Evolutionary conservation across 2,797 vertebrate species (phyloP).

Genomic region (Mustela erminea): DNA sequence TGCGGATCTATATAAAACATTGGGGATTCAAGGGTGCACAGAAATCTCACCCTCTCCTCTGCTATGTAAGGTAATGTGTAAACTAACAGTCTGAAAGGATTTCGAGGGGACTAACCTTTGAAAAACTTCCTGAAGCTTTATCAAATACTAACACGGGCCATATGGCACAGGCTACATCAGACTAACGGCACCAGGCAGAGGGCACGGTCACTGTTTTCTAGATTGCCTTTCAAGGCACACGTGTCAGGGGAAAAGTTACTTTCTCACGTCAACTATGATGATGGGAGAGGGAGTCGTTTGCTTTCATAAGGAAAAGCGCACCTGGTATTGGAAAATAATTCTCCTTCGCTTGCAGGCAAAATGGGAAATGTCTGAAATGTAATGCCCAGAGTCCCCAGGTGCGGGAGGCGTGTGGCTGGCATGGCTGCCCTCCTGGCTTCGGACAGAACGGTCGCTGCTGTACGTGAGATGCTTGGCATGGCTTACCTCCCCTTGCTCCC

Average conservation of each 20-base stretch:
- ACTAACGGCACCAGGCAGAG: not conserved
- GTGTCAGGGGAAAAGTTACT: not conserved
- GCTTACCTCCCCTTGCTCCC: not conserved
- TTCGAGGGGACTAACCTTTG: slow-evolving; percentile 50
- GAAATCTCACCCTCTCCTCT: slow-evolving; percentile 36
- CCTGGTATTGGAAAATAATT: not conserved
- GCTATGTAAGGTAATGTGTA: slow-evolving; percentile 71
- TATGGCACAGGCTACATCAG: no score
- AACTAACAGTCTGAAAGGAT: slow-evolving; percentile 43
- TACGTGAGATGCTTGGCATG: not conserved
- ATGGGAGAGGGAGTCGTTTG: not conserved
- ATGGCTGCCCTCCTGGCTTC: not conserved
- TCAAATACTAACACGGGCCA: not conserved
- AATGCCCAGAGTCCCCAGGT: not conserved
- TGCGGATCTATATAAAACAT: slow-evolving; percentile 75
- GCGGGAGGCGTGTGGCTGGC: not conserved
- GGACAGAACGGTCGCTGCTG: not conserved
- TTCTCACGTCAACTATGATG: not conserved
- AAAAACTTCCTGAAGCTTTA: not conserved
- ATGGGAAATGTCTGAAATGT: not conserved
- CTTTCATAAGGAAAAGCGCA: not conserved
- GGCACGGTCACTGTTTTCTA: not conserved
- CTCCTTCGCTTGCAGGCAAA: not conserved
- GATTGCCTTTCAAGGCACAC: not conserved
- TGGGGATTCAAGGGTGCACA: not conserved